Conservation (phyloP, 2,113 vertebrate genomes). For the Oreochromis aureus region DNA sequence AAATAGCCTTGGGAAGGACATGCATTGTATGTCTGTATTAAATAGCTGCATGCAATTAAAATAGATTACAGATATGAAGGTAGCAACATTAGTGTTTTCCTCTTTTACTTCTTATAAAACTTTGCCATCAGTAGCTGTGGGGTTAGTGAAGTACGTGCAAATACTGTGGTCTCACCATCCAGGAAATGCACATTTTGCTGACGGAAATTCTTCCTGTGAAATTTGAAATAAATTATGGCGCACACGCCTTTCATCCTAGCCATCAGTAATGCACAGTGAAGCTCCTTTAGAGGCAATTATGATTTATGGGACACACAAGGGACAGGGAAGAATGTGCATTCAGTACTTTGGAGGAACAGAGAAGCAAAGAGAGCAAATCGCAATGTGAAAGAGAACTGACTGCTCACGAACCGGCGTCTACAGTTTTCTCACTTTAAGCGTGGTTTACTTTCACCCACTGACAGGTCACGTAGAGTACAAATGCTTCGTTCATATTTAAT, state of each 20-base stretch:
- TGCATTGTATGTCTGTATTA: background rate
- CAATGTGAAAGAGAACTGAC: constrained; percentile 10
- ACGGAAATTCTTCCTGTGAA: background rate
- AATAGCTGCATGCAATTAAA: background rate
- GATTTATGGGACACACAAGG: background rate
- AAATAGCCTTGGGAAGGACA: background rate
- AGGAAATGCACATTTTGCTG: constrained; percentile 10
- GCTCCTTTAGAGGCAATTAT: background rate
- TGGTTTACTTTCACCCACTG: background rate
- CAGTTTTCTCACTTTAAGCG: background rate
- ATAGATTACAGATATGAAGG: background rate
- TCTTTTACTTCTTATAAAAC: background rate
- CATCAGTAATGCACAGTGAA: background rate
- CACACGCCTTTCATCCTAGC: background rate
- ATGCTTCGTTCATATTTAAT: background rate
- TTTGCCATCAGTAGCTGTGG: background rate
- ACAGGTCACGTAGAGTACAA: background rate
- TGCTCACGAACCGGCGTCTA: constrained; percentile 10
- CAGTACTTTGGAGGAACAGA: background rate
- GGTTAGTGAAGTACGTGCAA: background rate
- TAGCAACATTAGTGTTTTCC: background rate
- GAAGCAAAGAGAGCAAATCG: constrained; percentile 1
- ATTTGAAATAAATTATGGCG: background rate
- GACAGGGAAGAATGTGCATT: background rate
- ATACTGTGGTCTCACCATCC: background rate